Base-by-base conservation (phyloP, 1,140 invertebrate genomes). In the Aphaenogaster rudis region DNA sequence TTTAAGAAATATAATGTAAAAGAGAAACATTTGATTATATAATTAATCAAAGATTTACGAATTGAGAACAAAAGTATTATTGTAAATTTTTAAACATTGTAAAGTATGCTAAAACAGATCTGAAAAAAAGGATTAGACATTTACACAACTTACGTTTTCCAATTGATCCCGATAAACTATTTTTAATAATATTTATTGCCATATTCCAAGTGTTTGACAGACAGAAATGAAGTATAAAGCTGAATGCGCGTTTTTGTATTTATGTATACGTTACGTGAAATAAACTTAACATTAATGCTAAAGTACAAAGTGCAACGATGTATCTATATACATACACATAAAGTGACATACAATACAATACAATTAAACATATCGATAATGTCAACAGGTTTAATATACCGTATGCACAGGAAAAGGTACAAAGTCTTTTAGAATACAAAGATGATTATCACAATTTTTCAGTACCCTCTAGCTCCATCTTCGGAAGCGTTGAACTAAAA, bases 181-280 rank as follows among this genome's bases (percentile, higher is more conserved):
- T 79, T 13, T 36, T 79, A 5, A 79, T 21, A n/a, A 79, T 66
- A 79, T 79, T 64, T 50, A 79, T 50, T 33, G 33, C 21, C 76
- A 78, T 79, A 11, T 57, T 8, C 1, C 9, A 48, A 45, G 15
- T 13, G 2, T 36, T 45, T 15, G 9, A 45, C 11, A 45, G 11
- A 52, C 3, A 33, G 36, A 77, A 33, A 15, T 77, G 6, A 59
- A 28, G 6, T 42, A 57, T 45, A 28, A 77, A 57, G n/a, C 0
- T 54, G 5, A 57, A n/a, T 7, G 1, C 17, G 8, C 15, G 7
- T 48, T 11, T 21, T 0, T 13, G 39, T 67, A 11, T 21, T 21
- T 21, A 67, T 17, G 3, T n/a, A 28, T n/a, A 28, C 28, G 0
- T 28, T 42, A 67, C n/a, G 28, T 28, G 28, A 52, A 39, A 42